A percentile compares a stretch with the other conserved stretches of the same genome.
Evolutionary conservation across 1,140 invertebrate species (phyloP).

Genomic region (Drosophila eugracilis): DNA sequence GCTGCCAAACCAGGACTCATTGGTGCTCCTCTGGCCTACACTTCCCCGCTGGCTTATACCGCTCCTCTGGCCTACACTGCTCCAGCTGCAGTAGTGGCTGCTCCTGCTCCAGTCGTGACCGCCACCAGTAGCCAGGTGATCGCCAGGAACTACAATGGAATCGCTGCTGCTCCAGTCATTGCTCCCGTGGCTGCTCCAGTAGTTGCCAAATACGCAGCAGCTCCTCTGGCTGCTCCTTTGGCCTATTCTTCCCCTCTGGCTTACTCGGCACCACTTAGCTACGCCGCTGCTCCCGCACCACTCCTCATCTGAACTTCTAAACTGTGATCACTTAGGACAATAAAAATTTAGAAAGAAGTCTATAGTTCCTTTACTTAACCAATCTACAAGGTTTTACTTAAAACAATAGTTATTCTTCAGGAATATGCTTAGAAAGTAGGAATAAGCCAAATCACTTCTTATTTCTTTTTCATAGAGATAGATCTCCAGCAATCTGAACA

Average conservation of each 20-base stretch:
- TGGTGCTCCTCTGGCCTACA: constrained; percentile 22
- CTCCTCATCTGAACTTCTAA: background rate
- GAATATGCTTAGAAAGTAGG: too few relatives aligned
- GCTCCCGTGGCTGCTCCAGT: constrained; percentile 63
- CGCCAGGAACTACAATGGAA: constrained; percentile 85
- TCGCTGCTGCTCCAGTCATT: constrained; percentile 61
- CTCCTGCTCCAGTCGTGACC: constrained; percentile 78
- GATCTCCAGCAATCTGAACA: too few relatives aligned
- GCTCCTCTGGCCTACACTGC: background rate
- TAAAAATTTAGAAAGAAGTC: too few relatives aligned
- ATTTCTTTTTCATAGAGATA: too few relatives aligned
- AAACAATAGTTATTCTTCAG: too few relatives aligned
- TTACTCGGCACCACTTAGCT: constrained; percentile 18
- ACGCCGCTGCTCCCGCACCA: background rate
- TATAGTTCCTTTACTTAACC: too few relatives aligned
- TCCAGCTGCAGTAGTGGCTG: constrained; percentile 14
- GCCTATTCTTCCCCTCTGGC: constrained; percentile 40
- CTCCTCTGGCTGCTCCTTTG: constrained; percentile 41
- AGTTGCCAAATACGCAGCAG: constrained; percentile 46
- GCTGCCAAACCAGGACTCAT: constrained; percentile 65
- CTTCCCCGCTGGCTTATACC: constrained; percentile 11
- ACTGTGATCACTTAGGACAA: background rate
- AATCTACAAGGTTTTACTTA: too few relatives aligned
- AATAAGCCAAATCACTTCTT: too few relatives aligned
- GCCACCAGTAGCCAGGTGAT: constrained; percentile 85